These are phyloP conservation scores for zebrafish (Danio rerio) DNA, from an alignment of 2,113 vertebrate species.

Conservation along the genomic window DNA sequence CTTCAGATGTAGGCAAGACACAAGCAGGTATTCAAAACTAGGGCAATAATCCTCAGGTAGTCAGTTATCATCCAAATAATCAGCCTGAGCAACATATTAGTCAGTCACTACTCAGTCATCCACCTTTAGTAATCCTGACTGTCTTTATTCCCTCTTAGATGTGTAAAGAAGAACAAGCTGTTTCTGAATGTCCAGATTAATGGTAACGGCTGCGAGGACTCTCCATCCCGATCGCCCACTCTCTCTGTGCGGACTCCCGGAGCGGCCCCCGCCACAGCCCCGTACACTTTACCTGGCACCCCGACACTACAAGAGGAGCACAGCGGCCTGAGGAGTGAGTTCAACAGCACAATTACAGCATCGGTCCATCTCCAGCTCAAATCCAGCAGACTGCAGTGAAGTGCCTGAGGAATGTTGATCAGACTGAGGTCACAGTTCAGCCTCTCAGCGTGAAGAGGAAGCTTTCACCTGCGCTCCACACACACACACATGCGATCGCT, in stretches of 20 bases:
- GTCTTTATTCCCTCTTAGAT: constrained; percentile 75
- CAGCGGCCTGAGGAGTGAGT: constrained; percentile 76
- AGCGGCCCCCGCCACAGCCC: constrained; percentile 63
- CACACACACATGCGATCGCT: neutral
- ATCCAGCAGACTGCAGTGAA: constrained; percentile 31
- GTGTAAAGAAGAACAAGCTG: constrained; percentile 80
- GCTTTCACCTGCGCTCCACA: constrained; percentile 27
- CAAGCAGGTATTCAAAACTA: neutral
- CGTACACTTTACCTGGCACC: constrained; percentile 77
- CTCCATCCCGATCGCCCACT: constrained; percentile 72
- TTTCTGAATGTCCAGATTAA: constrained; percentile 74
- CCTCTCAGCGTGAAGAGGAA: constrained; percentile 20
- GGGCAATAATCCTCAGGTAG: neutral
- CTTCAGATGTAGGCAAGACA: neutral
- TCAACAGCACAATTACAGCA: neutral
- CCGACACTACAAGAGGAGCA: constrained; percentile 80
- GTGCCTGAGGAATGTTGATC: constrained; percentile 12
- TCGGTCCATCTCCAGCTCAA: neutral
- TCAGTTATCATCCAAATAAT: neutral
- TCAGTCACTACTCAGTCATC: neutral
- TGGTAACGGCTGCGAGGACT: constrained; percentile 77
- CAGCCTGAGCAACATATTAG: neutral
- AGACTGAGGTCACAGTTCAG: constrained; percentile 26
- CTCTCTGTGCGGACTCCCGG: constrained; percentile 66
- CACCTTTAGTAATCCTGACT: neutral